These are phyloP conservation scores for Hanleya hanleyi DNA, from an alignment of 2,888 invertebrate species.

Conservation along the genomic window DNA sequence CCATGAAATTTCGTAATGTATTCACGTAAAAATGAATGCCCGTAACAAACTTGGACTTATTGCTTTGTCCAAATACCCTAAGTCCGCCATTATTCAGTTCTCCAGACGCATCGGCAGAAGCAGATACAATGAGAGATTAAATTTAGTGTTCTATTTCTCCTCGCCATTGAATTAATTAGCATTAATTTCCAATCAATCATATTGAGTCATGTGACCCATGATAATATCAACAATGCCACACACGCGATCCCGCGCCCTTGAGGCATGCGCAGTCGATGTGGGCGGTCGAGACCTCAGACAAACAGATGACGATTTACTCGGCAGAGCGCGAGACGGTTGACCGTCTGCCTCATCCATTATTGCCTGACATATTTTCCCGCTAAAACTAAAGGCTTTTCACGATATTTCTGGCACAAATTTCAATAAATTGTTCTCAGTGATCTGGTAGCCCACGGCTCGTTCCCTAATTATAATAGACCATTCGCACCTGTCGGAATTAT, in stretches of 20 bases:
- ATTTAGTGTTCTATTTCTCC: not conserved
- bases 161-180: not conserved
- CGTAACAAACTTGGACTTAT: no score
- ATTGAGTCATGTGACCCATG: not conserved
- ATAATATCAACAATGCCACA: not conserved
- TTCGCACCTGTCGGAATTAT: no score
- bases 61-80: no score
- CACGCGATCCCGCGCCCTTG: not conserved
- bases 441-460: no score
- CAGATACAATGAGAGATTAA: no score
- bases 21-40: no score
- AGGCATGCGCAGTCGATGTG: not conserved
- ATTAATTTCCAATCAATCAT: conserved; percentile 1
- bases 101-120: no score
- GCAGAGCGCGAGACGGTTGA: not conserved
- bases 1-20: no score
- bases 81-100: no score
- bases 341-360: not conserved
- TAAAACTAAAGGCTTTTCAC: not conserved
- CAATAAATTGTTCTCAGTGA: not conserved
- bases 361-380: not conserved
- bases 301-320: not conserved
- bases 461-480: no score
- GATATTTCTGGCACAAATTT: not conserved
- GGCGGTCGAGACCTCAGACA: not conserved